Evolutionary conservation across 2,888 invertebrate genomes (phyloP), one percentile per base, ranked within the genome.

Genomic region (Carabus problematicus): DNA sequence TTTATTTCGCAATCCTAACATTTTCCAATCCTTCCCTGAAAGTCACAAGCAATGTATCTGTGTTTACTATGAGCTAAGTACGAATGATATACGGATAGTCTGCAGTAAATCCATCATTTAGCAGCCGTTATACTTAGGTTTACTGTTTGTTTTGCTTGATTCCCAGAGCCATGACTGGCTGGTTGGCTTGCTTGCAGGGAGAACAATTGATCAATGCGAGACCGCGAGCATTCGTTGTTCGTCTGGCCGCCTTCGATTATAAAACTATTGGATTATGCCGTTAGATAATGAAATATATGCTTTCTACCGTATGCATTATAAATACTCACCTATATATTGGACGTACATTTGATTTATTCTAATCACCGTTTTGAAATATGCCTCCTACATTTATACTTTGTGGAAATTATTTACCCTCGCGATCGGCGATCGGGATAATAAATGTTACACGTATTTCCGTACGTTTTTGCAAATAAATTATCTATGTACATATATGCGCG

Each of bases 271-370:
- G 56, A 56, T 62, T 61, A 62, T 69, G 62, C 69, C 69, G 69
- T 69, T 69, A 69, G 69, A 69, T 62, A 69, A 69, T 69, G 69
- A 69, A 69, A 69, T 69, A 69, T 69, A 62, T 62, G 69, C 69
- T 69, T 69, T 62, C 62, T 69, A 69, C 16, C 3, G 52, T 52
- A 18, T 52, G 18, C 19, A 29, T 29, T 56, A 56, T 56, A 55
- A 19, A 56, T 56, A 56, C 40, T 56, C 40, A 56, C 56, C 56
- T 56, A 56, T 56, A 56, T 56, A 56, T 56, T 56, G 29, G 39
- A 56, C 39, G 18, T 18, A 3, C 29, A 56, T 56, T 56, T 56
- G 56, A 56, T 56, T 56, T 56, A 56, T 56, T 29, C 18, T 56
- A 29, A 56, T 56, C 56, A 40, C 56, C 14, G 40, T 39, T 56